Evolutionary conservation across 1,140 invertebrate genomes (phyloP).

Genomic region (Caenorhabditis tropicalis): DNA sequence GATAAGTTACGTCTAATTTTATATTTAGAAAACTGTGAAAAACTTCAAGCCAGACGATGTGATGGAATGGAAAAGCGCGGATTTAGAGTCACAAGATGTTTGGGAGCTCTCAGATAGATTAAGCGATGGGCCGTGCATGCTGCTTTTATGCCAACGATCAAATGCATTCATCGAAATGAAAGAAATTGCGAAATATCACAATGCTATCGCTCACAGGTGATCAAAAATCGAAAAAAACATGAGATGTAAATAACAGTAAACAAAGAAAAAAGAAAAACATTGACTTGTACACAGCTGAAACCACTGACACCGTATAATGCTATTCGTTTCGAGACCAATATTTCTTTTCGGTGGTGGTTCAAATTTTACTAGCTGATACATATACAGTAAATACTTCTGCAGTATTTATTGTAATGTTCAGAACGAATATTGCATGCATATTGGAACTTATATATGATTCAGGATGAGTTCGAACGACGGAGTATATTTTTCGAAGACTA

Average conservation of each 20-base stretch:
- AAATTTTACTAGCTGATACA: too few relatives aligned
- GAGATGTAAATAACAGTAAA: background rate
- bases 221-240: background rate
- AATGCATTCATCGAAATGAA: constrained; percentile 29
- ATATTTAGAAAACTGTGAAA: background rate
- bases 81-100: constrained; percentile 13
- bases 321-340: too few relatives aligned
- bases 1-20: background rate
- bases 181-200: constrained; percentile 9
- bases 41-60: background rate
- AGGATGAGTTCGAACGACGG: constrained; percentile 12
- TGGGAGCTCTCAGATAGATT: background rate
- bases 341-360: too few relatives aligned
- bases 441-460: background rate
- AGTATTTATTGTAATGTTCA: too few relatives aligned
- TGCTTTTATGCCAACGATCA: constrained; percentile 9
- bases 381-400: too few relatives aligned
- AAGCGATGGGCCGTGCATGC: constrained; percentile 18
- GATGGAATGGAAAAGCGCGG: constrained; percentile 26
- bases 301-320: background rate
- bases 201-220: constrained; percentile 23
- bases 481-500: constrained; percentile 10
- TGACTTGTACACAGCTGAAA: background rate
- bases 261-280: background rate
- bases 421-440: too few relatives aligned